A percentile compares a stretch with the other conserved stretches of the same genome.
phyloP scores from a whole-genome alignment of 2,888 invertebrate genomes.

The Incurvaria masculella region DNA sequence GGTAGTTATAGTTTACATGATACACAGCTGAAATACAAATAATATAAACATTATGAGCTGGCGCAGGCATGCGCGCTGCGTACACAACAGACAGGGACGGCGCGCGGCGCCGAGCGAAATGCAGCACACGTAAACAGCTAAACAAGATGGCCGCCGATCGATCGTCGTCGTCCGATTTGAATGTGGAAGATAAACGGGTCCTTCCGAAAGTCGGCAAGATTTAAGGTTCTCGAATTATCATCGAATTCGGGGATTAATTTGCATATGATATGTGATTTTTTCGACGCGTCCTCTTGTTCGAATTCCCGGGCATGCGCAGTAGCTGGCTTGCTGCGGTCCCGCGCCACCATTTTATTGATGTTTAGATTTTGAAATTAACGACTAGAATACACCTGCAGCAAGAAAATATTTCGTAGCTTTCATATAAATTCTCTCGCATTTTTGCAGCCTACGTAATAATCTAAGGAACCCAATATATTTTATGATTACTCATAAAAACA shows the following conservation, averaged over 20 bases:
- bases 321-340: background rate
- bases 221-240: background rate
- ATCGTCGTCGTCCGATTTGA: background rate
- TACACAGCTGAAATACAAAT: slow-evolving; percentile 61
- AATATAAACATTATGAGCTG: slow-evolving; percentile 55
- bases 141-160: background rate
- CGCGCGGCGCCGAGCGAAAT: slow-evolving; percentile 19
- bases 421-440: too few species aligned
- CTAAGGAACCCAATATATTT: too few species aligned
- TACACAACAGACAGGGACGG: slow-evolving; percentile 37
- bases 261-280: background rate
- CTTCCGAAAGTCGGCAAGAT: background rate
- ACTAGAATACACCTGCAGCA: background rate
- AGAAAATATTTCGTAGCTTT: too few species aligned
- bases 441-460: too few species aligned
- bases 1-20: slow-evolving; percentile 60
- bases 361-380: background rate
- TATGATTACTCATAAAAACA: too few species aligned
- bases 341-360: background rate
- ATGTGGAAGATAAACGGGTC: background rate
- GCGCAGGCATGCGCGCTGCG: slow-evolving; percentile 41
- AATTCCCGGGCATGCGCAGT: background rate
- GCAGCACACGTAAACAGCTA: background rate
- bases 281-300: background rate
- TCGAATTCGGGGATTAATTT: background rate